A percentile compares a stretch with the other conserved stretches of the same genome.
These are phyloP conservation scores for Acanthococcus lagerstroemiae DNA, from an alignment of 2,888 invertebrate species.

Conservation along the genomic window DNA sequence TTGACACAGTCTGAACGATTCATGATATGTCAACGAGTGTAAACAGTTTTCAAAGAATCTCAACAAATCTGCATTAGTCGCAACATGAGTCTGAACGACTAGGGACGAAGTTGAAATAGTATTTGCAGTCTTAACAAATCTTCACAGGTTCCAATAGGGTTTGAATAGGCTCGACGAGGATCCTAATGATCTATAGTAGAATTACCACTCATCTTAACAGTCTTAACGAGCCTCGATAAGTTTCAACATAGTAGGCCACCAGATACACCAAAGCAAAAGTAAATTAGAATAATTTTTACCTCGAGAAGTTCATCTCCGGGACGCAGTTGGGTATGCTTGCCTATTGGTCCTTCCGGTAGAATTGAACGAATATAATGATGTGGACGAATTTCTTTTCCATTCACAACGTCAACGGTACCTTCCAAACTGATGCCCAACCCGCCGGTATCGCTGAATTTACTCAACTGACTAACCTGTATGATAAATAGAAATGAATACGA, in stretches of 20 bases:
- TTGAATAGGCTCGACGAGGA: too few relatives aligned
- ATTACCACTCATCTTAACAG: not conserved
- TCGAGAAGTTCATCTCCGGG: conserved; percentile 91
- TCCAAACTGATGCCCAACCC: conserved; percentile 95
- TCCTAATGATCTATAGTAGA: too few relatives aligned
- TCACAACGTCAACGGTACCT: conserved; percentile 97
- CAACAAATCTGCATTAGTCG: too few relatives aligned
- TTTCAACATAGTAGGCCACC: not conserved
- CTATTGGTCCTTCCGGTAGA: conserved; percentile 94
- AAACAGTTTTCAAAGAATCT: too few relatives aligned
- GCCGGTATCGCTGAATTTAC: conserved; percentile 81
- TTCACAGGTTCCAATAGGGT: too few relatives aligned
- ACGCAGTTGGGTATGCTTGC: conserved; percentile 73
- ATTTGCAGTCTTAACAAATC: too few relatives aligned
- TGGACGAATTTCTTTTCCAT: conserved; percentile 90
- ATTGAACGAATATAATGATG: conserved; percentile 98
- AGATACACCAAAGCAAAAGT: too few relatives aligned
- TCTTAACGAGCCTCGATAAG: not conserved
- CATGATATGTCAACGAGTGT: too few relatives aligned
- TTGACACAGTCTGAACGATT: too few relatives aligned
- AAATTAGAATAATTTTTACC: conserved; percentile 45
- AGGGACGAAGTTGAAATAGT: too few relatives aligned
- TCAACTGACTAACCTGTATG: conserved; percentile 75
- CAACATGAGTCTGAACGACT: too few relatives aligned
- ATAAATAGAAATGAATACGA: conserved; percentile 10